Percentiles rank a stretch among this genome's conserved stretches.
These are phyloP conservation scores for Drosophila eugracilis DNA, from an alignment of 1,140 invertebrate genomes.

Conservation along the genomic window DNA sequence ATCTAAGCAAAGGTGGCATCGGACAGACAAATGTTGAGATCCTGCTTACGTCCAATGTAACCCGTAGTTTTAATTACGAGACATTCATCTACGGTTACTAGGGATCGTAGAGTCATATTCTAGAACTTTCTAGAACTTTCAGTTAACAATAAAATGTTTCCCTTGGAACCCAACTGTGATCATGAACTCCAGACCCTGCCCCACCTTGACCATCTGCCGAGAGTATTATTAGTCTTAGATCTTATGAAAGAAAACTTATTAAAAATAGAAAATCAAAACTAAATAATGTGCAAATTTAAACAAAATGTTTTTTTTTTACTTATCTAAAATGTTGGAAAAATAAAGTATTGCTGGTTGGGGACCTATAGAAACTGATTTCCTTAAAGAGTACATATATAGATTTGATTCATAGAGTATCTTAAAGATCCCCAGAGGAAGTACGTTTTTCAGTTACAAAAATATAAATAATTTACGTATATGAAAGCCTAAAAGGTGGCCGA, in stretches of 20 bases:
- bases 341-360: conserved; percentile 3
- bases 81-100: conserved; percentile 79
- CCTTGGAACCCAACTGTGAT: conserved; percentile 75
- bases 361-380: background rate
- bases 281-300: conserved; percentile 1
- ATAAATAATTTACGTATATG: too few species aligned
- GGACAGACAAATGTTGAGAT: conserved; percentile 56
- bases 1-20: conserved; percentile 64
- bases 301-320: conserved; percentile 15
- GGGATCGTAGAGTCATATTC: too few species aligned
- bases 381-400: too few species aligned
- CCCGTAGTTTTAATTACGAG: conserved; percentile 69
- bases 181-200: conserved; percentile 24
- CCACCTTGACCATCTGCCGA: background rate
- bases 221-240: conserved; percentile 38
- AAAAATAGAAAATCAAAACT: conserved; percentile 2
- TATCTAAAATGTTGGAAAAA: background rate
- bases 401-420: too few species aligned
- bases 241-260: too few species aligned
- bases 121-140: conserved; percentile 30
- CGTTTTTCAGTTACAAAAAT: too few species aligned
- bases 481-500: background rate
- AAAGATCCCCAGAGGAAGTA: too few species aligned
- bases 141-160: conserved; percentile 39
- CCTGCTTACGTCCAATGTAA: conserved; percentile 58